These are phyloP conservation scores for Zapornia atra DNA, from an alignment of 2,113 vertebrate genomes.

Conservation along the genomic window DNA sequence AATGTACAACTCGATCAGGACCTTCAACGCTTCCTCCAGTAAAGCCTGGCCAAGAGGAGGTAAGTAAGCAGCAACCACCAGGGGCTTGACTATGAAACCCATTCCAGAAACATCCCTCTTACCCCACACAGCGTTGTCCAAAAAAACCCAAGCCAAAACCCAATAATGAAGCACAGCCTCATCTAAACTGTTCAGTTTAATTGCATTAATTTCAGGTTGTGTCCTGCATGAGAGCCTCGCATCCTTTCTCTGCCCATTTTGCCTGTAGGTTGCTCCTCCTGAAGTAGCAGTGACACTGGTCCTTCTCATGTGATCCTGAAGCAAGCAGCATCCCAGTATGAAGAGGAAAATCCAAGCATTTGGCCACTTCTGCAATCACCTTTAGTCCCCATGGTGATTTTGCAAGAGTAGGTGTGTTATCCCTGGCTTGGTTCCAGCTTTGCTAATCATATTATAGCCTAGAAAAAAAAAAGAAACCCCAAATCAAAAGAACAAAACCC, in stretches of 20 bases:
- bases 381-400: neutral
- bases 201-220: neutral
- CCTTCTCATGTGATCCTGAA: rapidly evolving
- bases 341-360: neutral
- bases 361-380: neutral
- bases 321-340: neutral
- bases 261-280: neutral
- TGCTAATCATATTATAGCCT: neutral
- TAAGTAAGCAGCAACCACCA: neutral
- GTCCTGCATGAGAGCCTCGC: neutral
- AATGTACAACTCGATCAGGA: neutral
- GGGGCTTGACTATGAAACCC: neutral
- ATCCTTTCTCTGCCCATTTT: neutral
- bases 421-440: neutral
- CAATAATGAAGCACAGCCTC: rapidly evolving
- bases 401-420: neutral
- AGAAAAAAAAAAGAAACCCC: neutral
- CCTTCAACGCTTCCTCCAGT: neutral
- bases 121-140: neutral
- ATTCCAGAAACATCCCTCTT: neutral
- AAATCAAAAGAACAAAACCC: neutral
- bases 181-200: neutral
- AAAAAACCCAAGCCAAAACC: neutral
- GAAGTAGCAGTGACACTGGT: neutral
- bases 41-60: neutral